A percentile compares a stretch with the other conserved stretches of the same genome.
These are phyloP conservation scores for Pluvianellus socialis DNA, from an alignment of 2,113 vertebrate genomes.

Conservation along the genomic window DNA sequence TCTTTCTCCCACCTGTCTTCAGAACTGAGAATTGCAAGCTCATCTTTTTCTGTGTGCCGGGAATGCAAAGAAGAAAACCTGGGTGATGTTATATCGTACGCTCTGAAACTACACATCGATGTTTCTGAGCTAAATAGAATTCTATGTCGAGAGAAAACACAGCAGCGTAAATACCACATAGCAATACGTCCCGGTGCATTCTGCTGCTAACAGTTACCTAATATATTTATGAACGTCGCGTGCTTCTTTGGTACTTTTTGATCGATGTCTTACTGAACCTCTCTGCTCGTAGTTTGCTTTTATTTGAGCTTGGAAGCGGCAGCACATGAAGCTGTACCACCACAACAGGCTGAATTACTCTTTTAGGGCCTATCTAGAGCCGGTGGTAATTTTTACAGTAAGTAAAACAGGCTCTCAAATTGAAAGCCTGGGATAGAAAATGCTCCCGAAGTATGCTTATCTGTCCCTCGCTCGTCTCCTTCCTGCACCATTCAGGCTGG, in stretches of 20 bases:
- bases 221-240: accelerated
- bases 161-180: not conserved
- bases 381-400: not conserved
- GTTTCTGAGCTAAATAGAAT: not conserved
- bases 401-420: not conserved
- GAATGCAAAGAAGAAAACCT: not conserved
- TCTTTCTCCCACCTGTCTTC: not conserved
- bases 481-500: not conserved
- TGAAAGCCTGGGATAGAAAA: not conserved
- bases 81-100: not conserved
- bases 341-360: not conserved
- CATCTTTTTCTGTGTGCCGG: not conserved
- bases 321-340: not conserved
- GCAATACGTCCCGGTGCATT: not conserved
- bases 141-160: not conserved
- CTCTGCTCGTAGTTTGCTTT: not conserved
- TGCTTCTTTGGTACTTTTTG: not conserved
- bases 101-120: not conserved
- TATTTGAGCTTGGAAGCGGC: not conserved
- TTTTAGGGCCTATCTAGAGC: not conserved
- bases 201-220: not conserved
- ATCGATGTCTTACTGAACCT: not conserved
- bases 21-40: not conserved
- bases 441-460: not conserved
- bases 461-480: not conserved